phyloP scores from a whole-genome alignment of 1,140 invertebrate genomes.

The Drosophila azteca region DNA sequence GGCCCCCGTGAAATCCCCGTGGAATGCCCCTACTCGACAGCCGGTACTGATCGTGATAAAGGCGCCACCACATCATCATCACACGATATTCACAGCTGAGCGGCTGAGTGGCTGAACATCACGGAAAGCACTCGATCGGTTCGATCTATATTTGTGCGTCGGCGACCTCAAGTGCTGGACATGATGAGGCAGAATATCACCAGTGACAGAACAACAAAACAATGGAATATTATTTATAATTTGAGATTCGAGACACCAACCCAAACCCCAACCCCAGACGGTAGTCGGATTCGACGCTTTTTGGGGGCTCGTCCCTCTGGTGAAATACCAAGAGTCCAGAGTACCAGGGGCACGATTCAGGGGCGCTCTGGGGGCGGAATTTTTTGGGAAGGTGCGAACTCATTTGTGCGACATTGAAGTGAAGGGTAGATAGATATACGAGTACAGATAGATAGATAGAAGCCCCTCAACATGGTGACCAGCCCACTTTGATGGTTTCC shows the following conservation, averaged over 20 bases:
- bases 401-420: conserved; percentile 25
- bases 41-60: conserved; percentile 53
- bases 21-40: conserved; percentile 24
- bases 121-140: not conserved
- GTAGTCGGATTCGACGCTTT: conserved; percentile 3
- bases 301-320: conserved; percentile 77
- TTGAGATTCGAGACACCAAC: conserved; percentile 16
- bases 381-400: not conserved
- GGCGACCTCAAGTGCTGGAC: conserved; percentile 42
- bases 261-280: conserved; percentile 15
- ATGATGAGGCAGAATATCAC: conserved; percentile 36
- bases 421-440: not conserved
- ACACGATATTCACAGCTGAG: conserved; percentile 30
- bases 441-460: not conserved
- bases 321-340: conserved; percentile 57
- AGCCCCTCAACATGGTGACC: conserved; percentile 2
- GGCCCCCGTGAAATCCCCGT: conserved; percentile 52
- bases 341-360: conserved; percentile 21
- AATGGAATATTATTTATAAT: conserved; percentile 50
- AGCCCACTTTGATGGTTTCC: conserved; percentile 39
- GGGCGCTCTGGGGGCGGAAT: conserved; percentile 1
- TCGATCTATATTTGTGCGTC: conserved; percentile 33
- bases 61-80: conserved; percentile 33
- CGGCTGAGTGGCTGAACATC: no score
- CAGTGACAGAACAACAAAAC: conserved; percentile 31